Base-by-base conservation (phyloP, 1,140 invertebrate species). In the Sycophaga agraensis region DNA sequence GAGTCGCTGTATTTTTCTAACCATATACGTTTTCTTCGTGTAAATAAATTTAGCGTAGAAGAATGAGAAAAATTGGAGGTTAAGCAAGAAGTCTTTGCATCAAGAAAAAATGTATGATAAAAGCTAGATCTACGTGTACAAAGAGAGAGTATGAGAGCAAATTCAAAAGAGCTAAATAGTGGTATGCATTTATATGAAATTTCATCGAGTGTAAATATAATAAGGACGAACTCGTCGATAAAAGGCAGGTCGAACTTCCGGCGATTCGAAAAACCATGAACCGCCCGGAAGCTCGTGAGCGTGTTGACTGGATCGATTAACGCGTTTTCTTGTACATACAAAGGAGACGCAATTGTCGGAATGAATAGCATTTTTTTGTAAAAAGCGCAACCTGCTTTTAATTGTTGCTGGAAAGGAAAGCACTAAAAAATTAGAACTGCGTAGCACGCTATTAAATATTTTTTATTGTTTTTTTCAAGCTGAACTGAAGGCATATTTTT, bases 1-100 rank as follows among this genome's bases (percentile, higher is more conserved):
- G 76, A 60, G 78, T 75, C 69, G 67, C 68, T 75, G 73, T 81
- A 80, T 80, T 80, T 81, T 81, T 81, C 75, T 81, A 80, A 76
- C 71, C 73, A 72, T 67, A 76, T 69, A 69, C 65, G 64, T 77
- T 77, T 74, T 74, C 61, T 68, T 73, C 69, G 71, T 70, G 71
- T 72, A 71, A 66, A 72, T 72, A 72, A 60, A 59, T 66, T 66
- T 49, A 46, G 39, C n/a, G n/a, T 45, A 42, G 16, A 17, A 17
- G 2, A 17, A 42, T 55, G 62, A 43, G 28, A 35, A 54, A 64
- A 40, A 28, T 42, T 31, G 48, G 59, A 48, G 17, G 3, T 4
- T 28, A 48, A 24, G 4, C 6, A 9, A 16, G 8, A 48, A 16
- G n/a, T 48, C 14, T 45, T 48, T 28, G 2, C 14, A 24, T 17